Conservation (phyloP, 2,113 vertebrate species). For the Mustela lutreola region DNA sequence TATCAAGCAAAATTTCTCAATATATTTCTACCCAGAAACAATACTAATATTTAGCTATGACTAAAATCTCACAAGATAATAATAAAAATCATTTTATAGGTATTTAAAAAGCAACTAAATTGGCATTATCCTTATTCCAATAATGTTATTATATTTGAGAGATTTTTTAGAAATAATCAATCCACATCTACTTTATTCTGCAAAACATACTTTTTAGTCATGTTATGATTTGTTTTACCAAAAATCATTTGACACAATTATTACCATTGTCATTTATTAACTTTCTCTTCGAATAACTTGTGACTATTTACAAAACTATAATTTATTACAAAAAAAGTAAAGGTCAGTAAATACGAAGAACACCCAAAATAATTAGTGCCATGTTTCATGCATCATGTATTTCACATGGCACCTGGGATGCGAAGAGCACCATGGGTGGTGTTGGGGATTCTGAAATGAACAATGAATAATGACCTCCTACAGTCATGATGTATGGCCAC, state of each 20-base stretch:
- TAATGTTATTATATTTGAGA: background rate
- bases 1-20: background rate
- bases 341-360: background rate
- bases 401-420: background rate
- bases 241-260: background rate
- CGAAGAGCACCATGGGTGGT: background rate
- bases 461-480: background rate
- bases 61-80: background rate
- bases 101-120: slow-evolving; percentile 23
- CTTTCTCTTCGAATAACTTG: background rate
- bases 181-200: background rate
- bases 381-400: background rate
- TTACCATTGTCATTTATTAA: background rate
- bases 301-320: background rate
- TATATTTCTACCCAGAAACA: background rate
- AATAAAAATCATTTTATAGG: background rate
- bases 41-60: background rate
- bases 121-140: background rate
- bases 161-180: background rate
- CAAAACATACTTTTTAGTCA: background rate
- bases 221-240: background rate
- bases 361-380: background rate
- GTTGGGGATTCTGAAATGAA: background rate
- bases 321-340: background rate
- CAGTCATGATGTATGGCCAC: background rate